Conservation (phyloP, 1,140 invertebrate genomes). For the Mercenaria mercenaria region DNA sequence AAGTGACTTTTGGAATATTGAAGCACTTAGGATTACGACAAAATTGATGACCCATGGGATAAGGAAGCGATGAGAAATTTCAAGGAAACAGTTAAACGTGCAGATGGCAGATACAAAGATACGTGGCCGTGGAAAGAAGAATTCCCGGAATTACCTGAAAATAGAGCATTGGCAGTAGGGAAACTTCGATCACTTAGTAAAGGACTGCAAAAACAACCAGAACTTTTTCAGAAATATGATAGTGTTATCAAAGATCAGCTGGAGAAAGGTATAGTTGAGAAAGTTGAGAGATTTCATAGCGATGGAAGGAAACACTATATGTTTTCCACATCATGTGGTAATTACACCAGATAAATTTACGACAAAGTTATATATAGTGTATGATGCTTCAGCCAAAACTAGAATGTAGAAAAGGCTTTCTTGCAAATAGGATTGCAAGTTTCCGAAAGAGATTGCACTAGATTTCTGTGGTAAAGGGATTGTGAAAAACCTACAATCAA, state of each 20-base stretch:
- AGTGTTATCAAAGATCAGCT: constrained; percentile 18
- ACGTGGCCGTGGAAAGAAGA: not conserved
- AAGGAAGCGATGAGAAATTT: not conserved
- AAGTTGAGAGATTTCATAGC: not conserved
- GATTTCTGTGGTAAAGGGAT: constrained; percentile 51
- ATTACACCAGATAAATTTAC: constrained; percentile 32
- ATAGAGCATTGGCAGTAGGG: not conserved
- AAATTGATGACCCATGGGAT: not conserved
- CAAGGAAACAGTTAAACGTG: not conserved
- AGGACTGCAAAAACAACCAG: not conserved
- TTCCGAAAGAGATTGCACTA: not conserved
- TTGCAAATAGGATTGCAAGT: not conserved
- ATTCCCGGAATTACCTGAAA: not conserved
- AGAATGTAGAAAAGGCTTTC: not conserved
- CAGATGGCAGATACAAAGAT: not conserved
- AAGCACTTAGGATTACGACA: not conserved
- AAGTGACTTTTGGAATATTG: not conserved
- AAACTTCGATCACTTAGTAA: not conserved
- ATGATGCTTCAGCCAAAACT: not conserved
- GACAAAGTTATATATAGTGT: not conserved
- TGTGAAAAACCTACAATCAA: not conserved
- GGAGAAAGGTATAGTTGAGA: constrained; percentile 12
- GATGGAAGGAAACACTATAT: constrained; percentile 7
- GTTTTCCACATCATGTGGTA: constrained; percentile 20
- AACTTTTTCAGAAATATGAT: not conserved